Percentiles rank a stretch among this genome's conserved stretches.
Conservation (phyloP, 2,888 invertebrate species). For the Macroteleia sp. region DNA sequence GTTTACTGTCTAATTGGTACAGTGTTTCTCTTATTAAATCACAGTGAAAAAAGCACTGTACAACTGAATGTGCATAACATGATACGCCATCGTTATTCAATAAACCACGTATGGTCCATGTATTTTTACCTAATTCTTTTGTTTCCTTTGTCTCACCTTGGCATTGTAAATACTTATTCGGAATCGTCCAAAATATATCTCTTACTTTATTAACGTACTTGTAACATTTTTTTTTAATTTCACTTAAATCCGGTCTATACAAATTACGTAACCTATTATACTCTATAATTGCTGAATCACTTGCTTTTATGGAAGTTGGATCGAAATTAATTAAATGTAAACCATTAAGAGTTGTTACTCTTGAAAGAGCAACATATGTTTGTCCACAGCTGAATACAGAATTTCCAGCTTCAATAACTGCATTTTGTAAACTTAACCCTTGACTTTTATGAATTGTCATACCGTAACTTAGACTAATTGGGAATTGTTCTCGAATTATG, state of each 20-base stretch:
- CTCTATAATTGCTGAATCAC: not conserved
- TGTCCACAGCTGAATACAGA: too few relatives aligned
- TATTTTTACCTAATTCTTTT: not conserved
- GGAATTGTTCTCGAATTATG: too few relatives aligned
- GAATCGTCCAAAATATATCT: constrained; percentile 7
- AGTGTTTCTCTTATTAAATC: constrained; percentile 8
- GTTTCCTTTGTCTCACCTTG: not conserved
- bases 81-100: constrained; percentile 19
- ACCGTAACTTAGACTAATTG: too few relatives aligned
- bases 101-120: constrained; percentile 11
- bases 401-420: too few relatives aligned
- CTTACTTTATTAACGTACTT: constrained; percentile 48
- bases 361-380: too few relatives aligned
- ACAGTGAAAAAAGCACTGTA: constrained; percentile 8
- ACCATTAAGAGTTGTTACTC: too few relatives aligned
- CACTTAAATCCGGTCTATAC: constrained; percentile 37
- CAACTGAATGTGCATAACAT: constrained; percentile 23
- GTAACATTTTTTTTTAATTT: constrained; percentile 66
- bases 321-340: not conserved
- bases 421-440: constrained; percentile 69
- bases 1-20: constrained; percentile 4
- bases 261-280: not conserved
- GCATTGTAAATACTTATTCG: constrained; percentile 10
- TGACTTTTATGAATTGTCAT: too few relatives aligned
- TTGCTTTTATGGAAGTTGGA: not conserved